Conservation (phyloP, 2,113 vertebrate genomes). For the Pachycephala philippinensis region DNA sequence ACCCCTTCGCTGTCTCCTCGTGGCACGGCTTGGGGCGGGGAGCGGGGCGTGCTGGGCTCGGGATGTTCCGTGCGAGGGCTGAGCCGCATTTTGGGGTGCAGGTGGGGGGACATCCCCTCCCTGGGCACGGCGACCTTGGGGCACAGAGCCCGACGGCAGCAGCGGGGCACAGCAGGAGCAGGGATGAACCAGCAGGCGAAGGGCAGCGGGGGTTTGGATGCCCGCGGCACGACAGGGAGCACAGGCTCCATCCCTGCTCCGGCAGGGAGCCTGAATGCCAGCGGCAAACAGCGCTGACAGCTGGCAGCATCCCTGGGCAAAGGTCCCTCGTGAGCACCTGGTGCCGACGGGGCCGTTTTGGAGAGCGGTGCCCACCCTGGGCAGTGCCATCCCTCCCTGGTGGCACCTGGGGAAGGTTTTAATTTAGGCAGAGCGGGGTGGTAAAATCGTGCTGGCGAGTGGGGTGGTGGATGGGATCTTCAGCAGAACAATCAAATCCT, state of each 20-base stretch:
- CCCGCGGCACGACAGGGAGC: background rate
- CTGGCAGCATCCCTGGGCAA: background rate
- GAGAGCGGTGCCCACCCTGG: background rate
- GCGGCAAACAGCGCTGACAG: background rate
- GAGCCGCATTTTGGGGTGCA: background rate
- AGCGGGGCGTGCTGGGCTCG: background rate
- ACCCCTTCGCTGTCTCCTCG: background rate
- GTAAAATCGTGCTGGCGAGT: background rate
- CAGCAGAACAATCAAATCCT: background rate
- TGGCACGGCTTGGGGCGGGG: background rate
- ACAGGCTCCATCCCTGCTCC: background rate
- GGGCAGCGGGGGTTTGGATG: accelerated
- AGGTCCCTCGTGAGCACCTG: background rate
- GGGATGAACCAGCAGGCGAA: accelerated
- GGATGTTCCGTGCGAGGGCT: background rate
- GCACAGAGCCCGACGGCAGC: accelerated
- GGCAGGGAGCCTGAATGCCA: accelerated
- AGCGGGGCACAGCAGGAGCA: background rate
- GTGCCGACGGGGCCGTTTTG: accelerated
- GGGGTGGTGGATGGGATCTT: background rate
- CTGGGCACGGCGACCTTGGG: background rate
- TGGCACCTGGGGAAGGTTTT: background rate
- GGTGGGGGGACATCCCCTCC: background rate
- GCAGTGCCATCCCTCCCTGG: background rate
- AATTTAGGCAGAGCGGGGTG: background rate